Evolutionary conservation across 2,113 vertebrate species (phyloP), one percentile per base, ranked within the genome.

Genomic region (Tupaia chinensis): DNA sequence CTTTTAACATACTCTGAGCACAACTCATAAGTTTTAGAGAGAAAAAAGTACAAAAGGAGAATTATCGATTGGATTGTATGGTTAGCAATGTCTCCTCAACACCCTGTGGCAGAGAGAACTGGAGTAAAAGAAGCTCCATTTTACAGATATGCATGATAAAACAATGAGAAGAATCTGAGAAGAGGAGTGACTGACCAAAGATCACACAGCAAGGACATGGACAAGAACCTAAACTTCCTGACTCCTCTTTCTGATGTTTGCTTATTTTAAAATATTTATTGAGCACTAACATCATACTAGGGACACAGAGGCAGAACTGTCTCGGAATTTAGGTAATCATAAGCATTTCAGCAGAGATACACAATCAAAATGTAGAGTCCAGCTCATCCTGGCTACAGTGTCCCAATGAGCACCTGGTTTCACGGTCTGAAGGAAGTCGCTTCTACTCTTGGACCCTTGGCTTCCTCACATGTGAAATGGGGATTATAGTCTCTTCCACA

Each of bases 321-420:
- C 0, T 1, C 9, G 25, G 69, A 9, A 54, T 23, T 23, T 32
- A 9, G 1, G 12, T 7, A 54, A 65, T 1, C 34, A 16, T 1
- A 6, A 65, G 14, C 44, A 15, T 3, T 3, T 7, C 15, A 58
- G 25, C 3, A 10, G 19, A 86, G 29, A n/a, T n/a, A n/a, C 29
- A 66, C 53, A 7, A n/a, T 23, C 32, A 11, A 5, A 11, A 32
- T 54, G 2, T 19, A 76, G 23, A 27, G 34, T n/a, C 14, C 56
- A n/a, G 72, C 20, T 72, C 9, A 29, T 32, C 2, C 29, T 16
- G 17, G 65, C 53, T 65, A 17, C 54, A 25, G 54, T 15, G 15
- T 25, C 25, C 14, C 8, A 34, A 27, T 1, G 3, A 9, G 3
- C 5, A 19, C 13, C 3, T 29, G 61, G 10, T 22, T 61, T 54